phyloP scores from a whole-genome alignment of 92 coral and sea anemone species.

The Palythoa heliodiscus region DNA sequence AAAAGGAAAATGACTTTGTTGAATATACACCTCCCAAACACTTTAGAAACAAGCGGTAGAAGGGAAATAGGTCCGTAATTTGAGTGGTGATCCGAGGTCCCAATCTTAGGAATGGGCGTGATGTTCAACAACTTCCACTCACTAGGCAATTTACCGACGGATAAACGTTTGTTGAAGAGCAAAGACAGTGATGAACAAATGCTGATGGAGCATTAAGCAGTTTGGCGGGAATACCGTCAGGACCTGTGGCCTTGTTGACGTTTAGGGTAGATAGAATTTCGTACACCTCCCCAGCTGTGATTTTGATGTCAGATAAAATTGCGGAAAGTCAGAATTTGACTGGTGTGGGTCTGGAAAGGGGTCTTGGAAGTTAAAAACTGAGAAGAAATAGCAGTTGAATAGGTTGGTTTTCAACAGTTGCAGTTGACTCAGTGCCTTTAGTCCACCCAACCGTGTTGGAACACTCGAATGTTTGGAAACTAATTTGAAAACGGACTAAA shows the following conservation, averaged over 20 bases:
- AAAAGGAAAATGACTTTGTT: neutral
- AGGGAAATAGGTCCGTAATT: neutral
- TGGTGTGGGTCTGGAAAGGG: neutral
- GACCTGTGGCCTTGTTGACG: too few species aligned
- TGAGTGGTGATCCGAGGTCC: slow-evolving; percentile 16
- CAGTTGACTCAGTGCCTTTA: neutral
- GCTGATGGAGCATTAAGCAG: neutral
- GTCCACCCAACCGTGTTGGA: neutral
- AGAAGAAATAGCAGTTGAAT: neutral
- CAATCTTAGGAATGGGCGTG: slow-evolving; percentile 23
- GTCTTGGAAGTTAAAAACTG: neutral
- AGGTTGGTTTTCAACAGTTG: neutral
- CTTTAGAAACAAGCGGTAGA: neutral
- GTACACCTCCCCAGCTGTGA: neutral
- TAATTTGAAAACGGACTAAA: neutral
- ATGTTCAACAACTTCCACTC: slow-evolving; percentile 24
- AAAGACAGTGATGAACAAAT: neutral
- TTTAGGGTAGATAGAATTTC: neutral
- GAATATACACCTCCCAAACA: slow-evolving; percentile 31
- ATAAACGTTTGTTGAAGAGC: slow-evolving; percentile 4
- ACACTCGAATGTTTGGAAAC: slow-evolving; percentile 3
- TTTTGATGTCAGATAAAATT: neutral
- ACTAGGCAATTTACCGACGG: neutral
- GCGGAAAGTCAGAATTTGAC: neutral
- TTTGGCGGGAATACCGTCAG: neutral